Evolutionary conservation across 1,140 invertebrate genomes (phyloP).

Genomic region (Centruroides vittatus): DNA sequence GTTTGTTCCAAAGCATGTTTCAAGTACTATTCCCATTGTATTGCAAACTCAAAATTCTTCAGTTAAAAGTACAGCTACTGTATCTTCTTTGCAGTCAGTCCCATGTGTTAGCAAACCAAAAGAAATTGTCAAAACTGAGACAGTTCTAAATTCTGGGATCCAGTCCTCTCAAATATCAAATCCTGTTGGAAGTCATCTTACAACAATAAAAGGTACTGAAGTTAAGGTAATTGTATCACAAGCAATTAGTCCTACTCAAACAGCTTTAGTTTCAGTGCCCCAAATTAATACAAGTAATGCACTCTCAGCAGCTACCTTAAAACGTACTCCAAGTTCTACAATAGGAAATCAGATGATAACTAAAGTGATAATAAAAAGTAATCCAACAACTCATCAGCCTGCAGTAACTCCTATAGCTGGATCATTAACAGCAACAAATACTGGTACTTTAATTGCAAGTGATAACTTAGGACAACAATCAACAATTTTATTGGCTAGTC

Average conservation of each 20-base stretch:
- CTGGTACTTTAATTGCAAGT: background rate
- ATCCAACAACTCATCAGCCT: constrained; percentile 10
- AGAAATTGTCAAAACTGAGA: too few relatives aligned
- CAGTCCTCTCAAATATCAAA: background rate
- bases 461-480: background rate
- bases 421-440: constrained; percentile 14
- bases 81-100: too few relatives aligned
- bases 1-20: too few relatives aligned
- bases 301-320: constrained; percentile 1
- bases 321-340: constrained; percentile 5
- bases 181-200: background rate
- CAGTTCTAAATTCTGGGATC: too few relatives aligned
- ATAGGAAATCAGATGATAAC: constrained; percentile 30
- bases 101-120: too few relatives aligned
- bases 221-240: constrained; percentile 4
- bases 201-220: constrained; percentile 1
- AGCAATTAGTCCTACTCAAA: background rate
- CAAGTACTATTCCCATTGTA: too few relatives aligned
- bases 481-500: constrained; percentile 24
- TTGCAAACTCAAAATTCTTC: too few relatives aligned
- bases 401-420: constrained; percentile 15
- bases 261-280: background rate
- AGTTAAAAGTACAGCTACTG: too few relatives aligned
- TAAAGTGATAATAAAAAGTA: constrained; percentile 42
- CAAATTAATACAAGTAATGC: background rate